A percentile compares a stretch with the other conserved stretches of the same genome.
Conservation (phyloP, 2,797 vertebrate species). For the Chaetodon trifasciatus region DNA sequence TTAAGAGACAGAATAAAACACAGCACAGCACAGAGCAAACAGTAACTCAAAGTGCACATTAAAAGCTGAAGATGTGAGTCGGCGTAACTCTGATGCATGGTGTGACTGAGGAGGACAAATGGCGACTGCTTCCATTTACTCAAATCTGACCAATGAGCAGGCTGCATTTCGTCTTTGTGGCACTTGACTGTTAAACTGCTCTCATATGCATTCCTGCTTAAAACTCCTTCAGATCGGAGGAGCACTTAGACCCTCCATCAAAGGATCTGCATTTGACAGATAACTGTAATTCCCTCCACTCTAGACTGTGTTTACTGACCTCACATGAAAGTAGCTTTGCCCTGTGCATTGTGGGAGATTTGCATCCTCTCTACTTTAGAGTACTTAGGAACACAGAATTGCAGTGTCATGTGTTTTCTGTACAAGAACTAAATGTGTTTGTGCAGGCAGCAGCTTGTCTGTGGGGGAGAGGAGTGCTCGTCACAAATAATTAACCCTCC, state of each 20-base stretch:
- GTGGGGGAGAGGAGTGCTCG: not conserved
- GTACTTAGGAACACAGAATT: slow-evolving; percentile 61
- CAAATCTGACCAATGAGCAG: slow-evolving; percentile 54
- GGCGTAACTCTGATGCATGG: slow-evolving; percentile 5
- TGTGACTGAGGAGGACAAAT: slow-evolving; percentile 37
- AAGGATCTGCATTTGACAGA: slow-evolving; percentile 77
- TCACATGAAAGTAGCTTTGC: slow-evolving; percentile 77
- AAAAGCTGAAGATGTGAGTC: slow-evolving; percentile 23
- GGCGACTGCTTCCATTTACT: slow-evolving; percentile 23
- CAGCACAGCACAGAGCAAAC: not conserved
- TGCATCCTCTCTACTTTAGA: slow-evolving; percentile 70
- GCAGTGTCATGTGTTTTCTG: slow-evolving; percentile 72
- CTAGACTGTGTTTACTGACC: slow-evolving; percentile 77
- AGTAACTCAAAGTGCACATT: slow-evolving; percentile 25
- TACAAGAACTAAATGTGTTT: slow-evolving; percentile 19
- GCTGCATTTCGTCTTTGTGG: slow-evolving; percentile 45
- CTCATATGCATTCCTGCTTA: slow-evolving; percentile 64
- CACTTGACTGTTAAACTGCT: slow-evolving; percentile 52
- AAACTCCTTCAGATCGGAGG: slow-evolving; percentile 54
- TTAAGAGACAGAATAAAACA: slow-evolving; percentile 3
- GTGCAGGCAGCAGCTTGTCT: slow-evolving; percentile 37
- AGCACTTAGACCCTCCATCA: slow-evolving; percentile 76
- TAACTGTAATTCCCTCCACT: slow-evolving; percentile 79
- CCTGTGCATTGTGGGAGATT: slow-evolving; percentile 76
- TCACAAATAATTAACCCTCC: slow-evolving; percentile 30